Evolutionary conservation across 2,113 vertebrate genomes (phyloP).

Genomic region (Hippocampus zosterae): DNA sequence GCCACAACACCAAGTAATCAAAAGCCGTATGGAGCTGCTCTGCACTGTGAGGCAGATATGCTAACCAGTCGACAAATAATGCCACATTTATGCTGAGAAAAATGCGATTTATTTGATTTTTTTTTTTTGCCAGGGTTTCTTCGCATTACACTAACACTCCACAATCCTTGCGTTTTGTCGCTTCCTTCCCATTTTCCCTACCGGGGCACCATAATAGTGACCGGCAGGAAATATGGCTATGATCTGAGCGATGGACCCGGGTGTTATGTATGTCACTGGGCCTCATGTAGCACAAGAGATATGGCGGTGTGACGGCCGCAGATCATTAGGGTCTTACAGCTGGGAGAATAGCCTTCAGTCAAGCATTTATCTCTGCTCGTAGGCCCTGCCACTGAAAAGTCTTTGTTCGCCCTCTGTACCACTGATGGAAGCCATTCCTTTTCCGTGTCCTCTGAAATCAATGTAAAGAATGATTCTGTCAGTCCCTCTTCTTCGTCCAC

Average conservation of each 20-base stretch:
- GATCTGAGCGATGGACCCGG: conserved; percentile 52
- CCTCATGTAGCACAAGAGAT: conserved; percentile 64
- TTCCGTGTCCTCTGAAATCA: conserved; percentile 60
- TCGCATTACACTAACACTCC: neutral
- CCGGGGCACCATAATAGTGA: conserved; percentile 20
- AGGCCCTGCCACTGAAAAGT: conserved; percentile 43
- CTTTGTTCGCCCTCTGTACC: conserved; percentile 61
- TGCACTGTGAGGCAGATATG: too few relatives aligned
- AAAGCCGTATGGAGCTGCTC: too few relatives aligned
- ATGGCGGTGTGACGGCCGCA: conserved; percentile 56
- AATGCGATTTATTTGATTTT: too few relatives aligned
- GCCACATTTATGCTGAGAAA: too few relatives aligned
- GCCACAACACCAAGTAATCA: too few relatives aligned
- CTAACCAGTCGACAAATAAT: too few relatives aligned
- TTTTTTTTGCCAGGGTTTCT: neutral
- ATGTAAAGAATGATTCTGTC: conserved; percentile 54
- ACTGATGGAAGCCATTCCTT: conserved; percentile 65
- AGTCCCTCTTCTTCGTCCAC: conserved; percentile 21
- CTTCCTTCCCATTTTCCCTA: conserved; percentile 1
- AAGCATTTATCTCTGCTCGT: conserved; percentile 65
- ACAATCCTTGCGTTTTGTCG: neutral
- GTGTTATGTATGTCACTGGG: conserved; percentile 46
- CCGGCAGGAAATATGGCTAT: conserved; percentile 30
- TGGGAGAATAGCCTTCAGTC: conserved; percentile 65
- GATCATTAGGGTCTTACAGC: conserved; percentile 65